phyloP scores from a whole-genome alignment of 92 coral and sea anemone genomes.

The Actinostola sp. region DNA sequence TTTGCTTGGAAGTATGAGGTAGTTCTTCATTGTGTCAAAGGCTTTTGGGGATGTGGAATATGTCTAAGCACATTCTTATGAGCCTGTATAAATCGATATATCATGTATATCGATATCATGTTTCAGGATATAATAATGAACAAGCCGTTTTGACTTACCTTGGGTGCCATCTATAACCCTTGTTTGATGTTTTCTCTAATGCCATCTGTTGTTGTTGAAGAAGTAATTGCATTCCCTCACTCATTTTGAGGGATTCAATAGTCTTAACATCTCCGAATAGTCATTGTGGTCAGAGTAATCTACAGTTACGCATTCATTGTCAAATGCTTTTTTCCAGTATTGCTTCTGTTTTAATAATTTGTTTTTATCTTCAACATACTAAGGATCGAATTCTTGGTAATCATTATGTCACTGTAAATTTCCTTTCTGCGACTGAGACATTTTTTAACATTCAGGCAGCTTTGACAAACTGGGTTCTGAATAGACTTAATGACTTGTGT shows the following conservation, averaged over 20 bases:
- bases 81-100: constrained; percentile 15
- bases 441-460: not conserved
- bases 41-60: constrained; percentile 49
- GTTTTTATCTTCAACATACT: not conserved
- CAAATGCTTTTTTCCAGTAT: not conserved
- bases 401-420: not conserved
- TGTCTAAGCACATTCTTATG: constrained; percentile 38
- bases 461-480: not conserved
- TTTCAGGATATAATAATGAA: too few species aligned
- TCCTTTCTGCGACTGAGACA: not conserved
- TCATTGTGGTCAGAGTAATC: constrained; percentile 20
- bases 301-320: not conserved
- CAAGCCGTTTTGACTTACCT: not conserved
- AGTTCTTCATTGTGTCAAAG: constrained; percentile 33
- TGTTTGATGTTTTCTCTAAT: not conserved
- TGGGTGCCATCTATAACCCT: constrained; percentile 9
- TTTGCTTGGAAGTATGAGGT: constrained; percentile 56
- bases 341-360: not conserved
- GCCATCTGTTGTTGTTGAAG: constrained; percentile 29
- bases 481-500: not conserved
- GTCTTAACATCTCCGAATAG: constrained; percentile 7
- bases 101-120: too few species aligned
- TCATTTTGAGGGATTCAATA: constrained; percentile 1
- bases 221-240: constrained; percentile 12
- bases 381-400: not conserved